These are phyloP conservation scores for Pseudorectes ferrugineus DNA, from an alignment of 2,113 vertebrate genomes.

Conservation along the genomic window DNA sequence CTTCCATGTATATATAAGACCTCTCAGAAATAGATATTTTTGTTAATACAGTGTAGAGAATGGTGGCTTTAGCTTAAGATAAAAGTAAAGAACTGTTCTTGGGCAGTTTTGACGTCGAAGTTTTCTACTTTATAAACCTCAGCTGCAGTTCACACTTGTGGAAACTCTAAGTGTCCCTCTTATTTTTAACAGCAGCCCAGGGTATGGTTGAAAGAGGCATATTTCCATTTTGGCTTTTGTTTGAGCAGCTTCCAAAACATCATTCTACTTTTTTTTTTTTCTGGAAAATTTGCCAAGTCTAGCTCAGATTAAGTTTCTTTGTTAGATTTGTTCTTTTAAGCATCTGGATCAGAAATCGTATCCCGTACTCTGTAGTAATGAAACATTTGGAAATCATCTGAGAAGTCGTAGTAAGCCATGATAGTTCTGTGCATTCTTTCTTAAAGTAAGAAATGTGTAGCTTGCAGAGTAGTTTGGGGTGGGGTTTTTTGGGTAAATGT, in stretches of 20 bases:
- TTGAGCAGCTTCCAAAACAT: constrained; percentile 78
- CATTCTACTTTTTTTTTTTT: constrained; percentile 25
- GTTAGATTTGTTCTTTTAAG: constrained; percentile 72
- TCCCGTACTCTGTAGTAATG: constrained; percentile 58
- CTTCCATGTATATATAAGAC: not conserved
- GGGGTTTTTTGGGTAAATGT: not conserved
- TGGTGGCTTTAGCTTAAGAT: constrained; percentile 4
- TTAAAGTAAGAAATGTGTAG: not conserved
- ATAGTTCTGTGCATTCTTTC: constrained; percentile 46
- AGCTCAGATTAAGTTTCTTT: constrained; percentile 76
- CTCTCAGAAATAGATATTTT: not conserved
- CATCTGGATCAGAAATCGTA: constrained; percentile 78
- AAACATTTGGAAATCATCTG: constrained; percentile 81
- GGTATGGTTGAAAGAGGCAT: constrained; percentile 57
- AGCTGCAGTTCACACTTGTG: constrained; percentile 69
- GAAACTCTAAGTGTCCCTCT: constrained; percentile 68
- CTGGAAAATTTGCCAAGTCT: constrained; percentile 71
- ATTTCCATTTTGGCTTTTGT: constrained; percentile 75
- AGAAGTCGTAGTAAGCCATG: constrained; percentile 55
- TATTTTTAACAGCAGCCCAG: constrained; percentile 69
- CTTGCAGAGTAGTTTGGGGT: not conserved
- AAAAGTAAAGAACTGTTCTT: not conserved
- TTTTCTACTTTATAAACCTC: constrained; percentile 65
- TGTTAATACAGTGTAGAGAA: not conserved
- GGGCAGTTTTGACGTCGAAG: constrained; percentile 32